A percentile compares a stretch with the other conserved stretches of the same genome.
Conservation (phyloP, 2,888 invertebrate genomes). For the Drosophila falleni region DNA sequence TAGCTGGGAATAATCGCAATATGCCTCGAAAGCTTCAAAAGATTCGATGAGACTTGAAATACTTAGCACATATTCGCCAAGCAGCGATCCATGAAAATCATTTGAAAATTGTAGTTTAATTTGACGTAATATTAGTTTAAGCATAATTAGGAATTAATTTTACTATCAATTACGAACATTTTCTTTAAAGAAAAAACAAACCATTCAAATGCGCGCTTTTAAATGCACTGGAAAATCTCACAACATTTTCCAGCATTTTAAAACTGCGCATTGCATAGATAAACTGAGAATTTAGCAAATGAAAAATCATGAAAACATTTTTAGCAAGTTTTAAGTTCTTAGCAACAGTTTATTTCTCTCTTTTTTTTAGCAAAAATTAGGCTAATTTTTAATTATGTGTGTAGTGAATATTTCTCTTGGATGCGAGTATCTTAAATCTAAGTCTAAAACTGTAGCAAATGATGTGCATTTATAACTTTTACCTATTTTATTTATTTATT, state of each 20-base stretch:
- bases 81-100: slow-evolving; percentile 60
- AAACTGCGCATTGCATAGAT: slow-evolving; percentile 79
- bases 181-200: slow-evolving; percentile 3
- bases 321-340: slow-evolving; percentile 37
- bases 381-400: slow-evolving; percentile 59
- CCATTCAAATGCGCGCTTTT: slow-evolving; percentile 77
- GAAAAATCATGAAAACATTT: slow-evolving; percentile 2
- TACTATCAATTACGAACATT: slow-evolving; percentile 17
- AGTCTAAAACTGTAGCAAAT: slow-evolving; percentile 62
- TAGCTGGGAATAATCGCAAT: slow-evolving; percentile 80
- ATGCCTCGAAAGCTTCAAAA: slow-evolving; percentile 80
- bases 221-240: slow-evolving; percentile 68
- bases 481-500: slow-evolving; percentile 64
- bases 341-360: slow-evolving; percentile 24
- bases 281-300: slow-evolving; percentile 40
- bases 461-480: slow-evolving; percentile 71
- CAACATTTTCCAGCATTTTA: slow-evolving; percentile 71
- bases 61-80: slow-evolving; percentile 60
- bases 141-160: slow-evolving; percentile 54
- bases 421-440: slow-evolving; percentile 61
- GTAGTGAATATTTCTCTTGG: slow-evolving; percentile 55
- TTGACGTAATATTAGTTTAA: slow-evolving; percentile 43
- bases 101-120: slow-evolving; percentile 68
- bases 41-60: slow-evolving; percentile 79
- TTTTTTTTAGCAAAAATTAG: slow-evolving; percentile 61